Evolutionary conservation across 2,888 invertebrate genomes (phyloP), one percentile per base, ranked within the genome.

Genomic region (Odontothrips loti): DNA sequence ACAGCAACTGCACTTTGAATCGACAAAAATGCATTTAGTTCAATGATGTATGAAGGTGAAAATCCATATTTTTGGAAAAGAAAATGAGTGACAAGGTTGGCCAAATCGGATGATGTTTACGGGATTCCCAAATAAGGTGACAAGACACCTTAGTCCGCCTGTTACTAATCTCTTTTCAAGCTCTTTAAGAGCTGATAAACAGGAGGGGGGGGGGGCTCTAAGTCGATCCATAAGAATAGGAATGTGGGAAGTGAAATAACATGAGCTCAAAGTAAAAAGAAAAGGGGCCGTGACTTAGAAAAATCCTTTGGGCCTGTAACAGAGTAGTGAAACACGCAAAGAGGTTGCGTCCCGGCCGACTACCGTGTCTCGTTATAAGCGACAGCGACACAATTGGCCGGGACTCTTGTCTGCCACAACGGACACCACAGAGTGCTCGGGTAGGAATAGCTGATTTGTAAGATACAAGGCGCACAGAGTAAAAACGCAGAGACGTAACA

Each of bases 61-160:
- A 11, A 20, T 17, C 58, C 58, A 20, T 9, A 6, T 58, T 58
- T 0, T 6, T 58, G 58, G 58, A 58, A 83, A 84, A 83, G 83
- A 83, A 83, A 84, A 82, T 83, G 81, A 83, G 82, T 82, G 82
- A 83, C 6, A 43, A 4, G 34, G 34, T 43, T 43, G 6, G 34
- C 82, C 81, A 81, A 82, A 83, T 81, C 82, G 80, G 80, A 80
- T 80, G 79, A 82, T 51, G 29, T 47, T 29, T 20, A 43, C 34
- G 34, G 34, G 34, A n/a, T 43, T 43, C 51, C 43, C 34, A 80
- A n/a, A 8, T 51, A 43, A 43, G 34, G 34, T 43, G 34, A 43
- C 34, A 4, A 4, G 6, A 2, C 34, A 43, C 34, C 34, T 43
- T 43, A 43, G 3, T 43, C 6, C 34, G 34, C 34, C 6, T 43